Conservation (phyloP, 2,113 vertebrate genomes). For the Petrocephalus microphthalmus region DNA sequence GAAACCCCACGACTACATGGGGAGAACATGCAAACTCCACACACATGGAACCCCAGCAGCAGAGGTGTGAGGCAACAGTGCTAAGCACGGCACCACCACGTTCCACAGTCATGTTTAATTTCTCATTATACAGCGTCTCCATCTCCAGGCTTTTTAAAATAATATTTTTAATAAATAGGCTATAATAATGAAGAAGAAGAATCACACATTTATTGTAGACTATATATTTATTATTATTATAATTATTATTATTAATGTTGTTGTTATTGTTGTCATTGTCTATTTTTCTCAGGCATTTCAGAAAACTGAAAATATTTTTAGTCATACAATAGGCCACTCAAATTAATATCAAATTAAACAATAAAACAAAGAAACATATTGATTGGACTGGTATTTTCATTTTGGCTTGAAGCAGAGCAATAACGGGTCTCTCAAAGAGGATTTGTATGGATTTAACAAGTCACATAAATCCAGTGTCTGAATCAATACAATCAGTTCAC, state of each 20-base stretch:
- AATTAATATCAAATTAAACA: slow-evolving; percentile 32
- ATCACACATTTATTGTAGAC: not conserved
- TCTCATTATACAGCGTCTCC: not conserved
- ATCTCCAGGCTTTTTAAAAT: not conserved
- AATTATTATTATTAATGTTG: not conserved
- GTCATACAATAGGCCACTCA: not conserved
- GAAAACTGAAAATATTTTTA: not conserved
- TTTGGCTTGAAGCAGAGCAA: slow-evolving; percentile 20
- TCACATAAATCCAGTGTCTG: slow-evolving; percentile 27
- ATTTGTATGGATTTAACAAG: slow-evolving; percentile 27
- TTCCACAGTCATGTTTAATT: not conserved
- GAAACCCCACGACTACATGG: no score
- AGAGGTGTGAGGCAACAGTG: no score
- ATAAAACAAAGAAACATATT: slow-evolving; percentile 32
- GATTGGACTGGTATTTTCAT: slow-evolving; percentile 25
- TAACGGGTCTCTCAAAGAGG: slow-evolving; percentile 17
- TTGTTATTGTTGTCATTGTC: not conserved
- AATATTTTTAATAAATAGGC: not conserved
- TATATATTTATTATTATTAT: not conserved
- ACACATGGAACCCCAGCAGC: no score
- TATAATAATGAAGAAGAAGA: not conserved
- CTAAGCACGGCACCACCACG: no score
- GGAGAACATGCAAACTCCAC: no score
- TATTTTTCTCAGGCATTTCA: not conserved
- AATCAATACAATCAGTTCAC: slow-evolving; percentile 26